Evolutionary conservation across 2,888 invertebrate genomes (phyloP).

Genomic region (Drosophila nr. perissopoda): DNA sequence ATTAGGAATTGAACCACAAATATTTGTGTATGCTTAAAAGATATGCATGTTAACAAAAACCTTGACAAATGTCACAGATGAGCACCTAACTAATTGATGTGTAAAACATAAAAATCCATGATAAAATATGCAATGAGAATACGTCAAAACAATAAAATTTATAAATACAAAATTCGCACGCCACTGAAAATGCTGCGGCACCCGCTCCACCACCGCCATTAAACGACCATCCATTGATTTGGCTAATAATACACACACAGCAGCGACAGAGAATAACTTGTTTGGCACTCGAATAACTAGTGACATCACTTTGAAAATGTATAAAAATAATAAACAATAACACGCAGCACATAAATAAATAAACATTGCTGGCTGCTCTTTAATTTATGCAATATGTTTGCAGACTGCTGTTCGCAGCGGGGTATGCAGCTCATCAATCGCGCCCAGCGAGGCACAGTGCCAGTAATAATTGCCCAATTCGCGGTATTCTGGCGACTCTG

Average conservation of each 20-base stretch:
- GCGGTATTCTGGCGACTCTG: slow-evolving; percentile 29
- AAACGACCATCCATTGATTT: slow-evolving; percentile 26
- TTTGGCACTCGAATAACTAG: slow-evolving; percentile 57
- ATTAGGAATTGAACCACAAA: not conserved
- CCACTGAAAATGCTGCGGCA: slow-evolving; percentile 27
- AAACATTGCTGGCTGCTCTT: slow-evolving; percentile 20
- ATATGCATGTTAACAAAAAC: not conserved
- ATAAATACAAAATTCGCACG: slow-evolving; percentile 67
- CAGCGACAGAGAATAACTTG: slow-evolving; percentile 50
- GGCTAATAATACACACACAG: slow-evolving; percentile 53
- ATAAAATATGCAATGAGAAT: slow-evolving; percentile 23
- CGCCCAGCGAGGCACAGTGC: slow-evolving; percentile 18
- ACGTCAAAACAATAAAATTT: slow-evolving; percentile 66
- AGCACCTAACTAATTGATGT: slow-evolving; percentile 3
- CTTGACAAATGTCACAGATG: slow-evolving; percentile 7
- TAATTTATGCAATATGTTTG: slow-evolving; percentile 41
- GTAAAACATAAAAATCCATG: slow-evolving; percentile 13
- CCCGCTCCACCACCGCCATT: not conserved
- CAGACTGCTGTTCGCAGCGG: slow-evolving; percentile 17
- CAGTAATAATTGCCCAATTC: slow-evolving; percentile 41
- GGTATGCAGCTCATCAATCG: slow-evolving; percentile 58
- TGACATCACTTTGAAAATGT: slow-evolving; percentile 78
- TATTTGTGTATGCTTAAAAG: not conserved
- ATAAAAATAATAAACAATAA: slow-evolving; percentile 70
- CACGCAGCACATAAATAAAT: slow-evolving; percentile 11